Conservation (phyloP, 1,140 invertebrate genomes). For the Drosophila nasuta region DNA sequence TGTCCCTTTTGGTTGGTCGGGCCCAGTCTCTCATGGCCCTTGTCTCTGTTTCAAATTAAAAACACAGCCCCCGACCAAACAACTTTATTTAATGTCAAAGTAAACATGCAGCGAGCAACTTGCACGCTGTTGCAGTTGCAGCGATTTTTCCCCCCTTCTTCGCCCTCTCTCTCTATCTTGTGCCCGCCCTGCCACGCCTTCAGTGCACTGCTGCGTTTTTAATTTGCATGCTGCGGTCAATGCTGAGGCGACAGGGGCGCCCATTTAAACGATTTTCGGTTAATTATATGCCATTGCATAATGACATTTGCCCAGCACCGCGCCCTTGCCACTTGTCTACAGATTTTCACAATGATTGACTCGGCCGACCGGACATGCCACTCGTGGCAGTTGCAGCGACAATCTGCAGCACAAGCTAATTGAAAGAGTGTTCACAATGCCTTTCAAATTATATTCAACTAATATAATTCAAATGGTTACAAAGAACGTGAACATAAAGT, state of each 20-base stretch:
- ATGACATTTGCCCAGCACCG: conserved; percentile 67
- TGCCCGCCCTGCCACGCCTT: conserved; percentile 3
- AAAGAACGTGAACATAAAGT: too few species aligned
- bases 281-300: conserved; percentile 77
- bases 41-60: conserved; percentile 57
- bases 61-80: conserved; percentile 63
- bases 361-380: conserved; percentile 34
- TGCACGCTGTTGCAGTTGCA: conserved; percentile 27
- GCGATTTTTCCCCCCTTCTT: background rate
- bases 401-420: background rate
- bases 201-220: conserved; percentile 54
- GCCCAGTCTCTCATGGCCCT: background rate
- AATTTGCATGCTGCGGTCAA: conserved; percentile 71
- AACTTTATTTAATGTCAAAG: conserved; percentile 83
- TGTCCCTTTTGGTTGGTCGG: too few species aligned
- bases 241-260: conserved; percentile 5
- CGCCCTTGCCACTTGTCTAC: conserved; percentile 20
- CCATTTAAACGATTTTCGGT: conserved; percentile 78
- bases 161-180: conserved; percentile 4
- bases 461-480: too few species aligned
- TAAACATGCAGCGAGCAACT: conserved; percentile 54
- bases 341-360: conserved; percentile 4
- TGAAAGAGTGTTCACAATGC: background rate
- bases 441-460: background rate
- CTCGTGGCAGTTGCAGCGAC: conserved; percentile 25